Evolutionary conservation across 2,113 vertebrate species (phyloP).

Genomic region (Aepyceros melampus): DNA sequence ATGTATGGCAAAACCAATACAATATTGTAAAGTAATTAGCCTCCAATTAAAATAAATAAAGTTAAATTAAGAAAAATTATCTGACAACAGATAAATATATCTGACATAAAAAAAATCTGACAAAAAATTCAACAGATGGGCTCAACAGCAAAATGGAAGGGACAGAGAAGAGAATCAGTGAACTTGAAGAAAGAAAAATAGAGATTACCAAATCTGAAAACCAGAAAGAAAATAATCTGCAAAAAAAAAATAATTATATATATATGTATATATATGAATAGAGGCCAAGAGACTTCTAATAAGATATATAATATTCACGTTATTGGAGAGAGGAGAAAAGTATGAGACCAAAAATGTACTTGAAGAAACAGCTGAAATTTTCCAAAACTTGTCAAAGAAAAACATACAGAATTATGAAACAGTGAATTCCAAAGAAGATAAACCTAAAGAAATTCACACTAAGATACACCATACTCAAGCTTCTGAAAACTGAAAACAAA

Average conservation of each 20-base stretch:
- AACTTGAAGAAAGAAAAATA: background rate
- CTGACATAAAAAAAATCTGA: background rate
- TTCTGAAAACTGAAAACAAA: background rate
- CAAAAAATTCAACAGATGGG: background rate
- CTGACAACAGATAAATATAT: background rate
- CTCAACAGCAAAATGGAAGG: background rate
- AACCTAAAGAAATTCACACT: background rate
- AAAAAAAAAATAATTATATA: background rate
- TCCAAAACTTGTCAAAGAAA: background rate
- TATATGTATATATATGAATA: background rate
- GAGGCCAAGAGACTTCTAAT: background rate
- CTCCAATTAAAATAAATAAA: no score
- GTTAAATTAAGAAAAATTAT: background rate
- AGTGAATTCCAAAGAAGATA: background rate
- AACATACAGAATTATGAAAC: background rate
- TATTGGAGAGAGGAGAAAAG: background rate
- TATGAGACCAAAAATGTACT: background rate
- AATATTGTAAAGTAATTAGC: no score
- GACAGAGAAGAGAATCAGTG: background rate
- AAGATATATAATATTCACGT: background rate
- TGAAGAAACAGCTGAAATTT: background rate
- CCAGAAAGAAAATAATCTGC: background rate
- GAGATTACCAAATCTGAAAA: background rate
- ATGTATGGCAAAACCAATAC: no score
- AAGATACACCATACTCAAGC: background rate